phyloP scores from a whole-genome alignment of 2,888 invertebrate genomes.

The Sphaerophoria rueppellii region DNA sequence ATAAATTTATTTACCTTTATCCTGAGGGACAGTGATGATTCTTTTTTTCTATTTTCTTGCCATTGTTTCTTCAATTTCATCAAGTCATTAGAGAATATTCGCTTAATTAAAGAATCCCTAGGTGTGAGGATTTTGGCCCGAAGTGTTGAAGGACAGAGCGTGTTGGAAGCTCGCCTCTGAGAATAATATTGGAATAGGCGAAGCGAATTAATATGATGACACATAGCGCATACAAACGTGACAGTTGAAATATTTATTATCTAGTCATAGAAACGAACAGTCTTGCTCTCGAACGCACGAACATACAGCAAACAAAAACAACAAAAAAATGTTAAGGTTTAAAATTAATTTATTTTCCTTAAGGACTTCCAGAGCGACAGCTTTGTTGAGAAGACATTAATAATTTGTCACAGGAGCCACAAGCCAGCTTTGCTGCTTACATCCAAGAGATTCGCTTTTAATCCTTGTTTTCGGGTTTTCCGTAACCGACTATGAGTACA shows the following conservation, averaged over 20 bases:
- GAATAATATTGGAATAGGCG: slow-evolving; percentile 13
- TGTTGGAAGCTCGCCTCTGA: too few species aligned
- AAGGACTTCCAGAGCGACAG: slow-evolving; percentile 69
- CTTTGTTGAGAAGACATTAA: slow-evolving; percentile 66
- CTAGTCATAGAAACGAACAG: slow-evolving; percentile 24
- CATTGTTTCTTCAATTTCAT: slow-evolving; percentile 27
- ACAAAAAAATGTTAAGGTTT: slow-evolving; percentile 43
- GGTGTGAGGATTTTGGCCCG: slow-evolving; percentile 8
- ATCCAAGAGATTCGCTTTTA: slow-evolving; percentile 54
- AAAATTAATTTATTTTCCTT: slow-evolving; percentile 72
- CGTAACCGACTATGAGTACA: background rate
- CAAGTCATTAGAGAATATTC: slow-evolving; percentile 70
- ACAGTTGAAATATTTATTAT: slow-evolving; percentile 58
- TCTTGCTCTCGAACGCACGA: background rate
- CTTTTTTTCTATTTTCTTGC: too few species aligned
- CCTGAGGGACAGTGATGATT: too few species aligned
- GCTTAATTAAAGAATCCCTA: slow-evolving; percentile 62
- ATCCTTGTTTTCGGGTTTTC: slow-evolving; percentile 3
- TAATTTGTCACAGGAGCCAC: slow-evolving; percentile 60
- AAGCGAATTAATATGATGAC: slow-evolving; percentile 57
- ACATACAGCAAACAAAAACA: background rate
- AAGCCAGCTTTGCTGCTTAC: slow-evolving; percentile 17
- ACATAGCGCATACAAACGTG: slow-evolving; percentile 44
- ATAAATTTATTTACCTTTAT: too few species aligned
- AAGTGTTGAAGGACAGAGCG: background rate